Evolutionary conservation across 2,888 invertebrate species (phyloP), one percentile per base, ranked within the genome.

Genomic region (Cheilosia pagana): DNA sequence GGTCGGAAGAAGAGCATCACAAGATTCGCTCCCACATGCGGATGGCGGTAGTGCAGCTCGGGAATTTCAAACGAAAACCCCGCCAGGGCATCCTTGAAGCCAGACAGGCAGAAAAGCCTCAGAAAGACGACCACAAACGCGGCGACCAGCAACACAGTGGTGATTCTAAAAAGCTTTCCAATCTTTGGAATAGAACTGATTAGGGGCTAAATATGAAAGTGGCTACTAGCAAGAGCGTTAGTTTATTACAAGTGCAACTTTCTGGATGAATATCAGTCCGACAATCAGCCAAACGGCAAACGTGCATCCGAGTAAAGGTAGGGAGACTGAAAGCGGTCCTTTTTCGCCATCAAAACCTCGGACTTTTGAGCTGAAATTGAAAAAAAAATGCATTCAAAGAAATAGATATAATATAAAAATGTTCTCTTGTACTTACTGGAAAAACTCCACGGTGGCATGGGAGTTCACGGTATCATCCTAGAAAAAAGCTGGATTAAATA

Each of bases 1-100:
- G 96, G 96, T 1, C 98, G 98, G 53, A 98, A 94, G 0, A 97
- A 95, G 91, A 95, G 96, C 59, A 89, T 90, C 53, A 91, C 88
- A 87, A 91, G 76, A 23, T 75, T 81, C 3, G 85, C 85, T 8
- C 74, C 79, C 35, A 76, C 78, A 60, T 85, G 77, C 4, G 59
- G 74, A 53, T 81, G 83, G 16, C 19, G 28, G 12, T 43, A 57
- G 23, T 87, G 79, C 19, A 79, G 21, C 0, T 57, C 25, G 52
- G 87, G 88, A 21, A 87, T 87, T 12, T 86, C 83, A 59, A 81
- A 81, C 4, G 83, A 48, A n/a, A 89, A 62, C 0, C 81, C 65
- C 1, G 89, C 89, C 23, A 85, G 83, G 0, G 77, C 43, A 87
- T 87, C 88, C n/a, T 72, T 65, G 2, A 90, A 75, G 2, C 87